These are phyloP conservation scores for Toxonevra muliebris DNA, from an alignment of 2,888 invertebrate species.

Conservation along the genomic window DNA sequence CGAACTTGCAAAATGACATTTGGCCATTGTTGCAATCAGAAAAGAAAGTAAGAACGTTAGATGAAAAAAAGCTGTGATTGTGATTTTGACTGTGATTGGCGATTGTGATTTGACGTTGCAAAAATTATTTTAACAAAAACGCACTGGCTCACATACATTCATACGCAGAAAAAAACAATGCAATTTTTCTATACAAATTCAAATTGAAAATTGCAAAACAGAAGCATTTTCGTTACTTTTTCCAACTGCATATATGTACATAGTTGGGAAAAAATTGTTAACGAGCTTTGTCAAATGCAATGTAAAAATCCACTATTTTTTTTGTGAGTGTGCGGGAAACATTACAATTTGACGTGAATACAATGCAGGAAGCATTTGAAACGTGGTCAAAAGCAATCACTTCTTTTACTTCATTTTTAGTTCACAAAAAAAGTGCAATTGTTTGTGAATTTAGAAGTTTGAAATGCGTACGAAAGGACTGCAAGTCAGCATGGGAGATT, in stretches of 20 bases:
- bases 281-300: conserved; percentile 14
- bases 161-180: conserved; percentile 2
- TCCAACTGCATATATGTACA: neutral
- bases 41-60: conserved; percentile 16
- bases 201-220: conserved; percentile 28
- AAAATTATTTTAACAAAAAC: conserved; percentile 22
- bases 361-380: conserved; percentile 19
- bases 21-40: conserved; percentile 16
- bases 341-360: conserved; percentile 24
- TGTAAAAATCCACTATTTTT: conserved; percentile 12
- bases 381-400: conserved; percentile 16
- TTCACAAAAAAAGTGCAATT: no score
- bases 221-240: conserved; percentile 1
- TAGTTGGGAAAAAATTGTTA: conserved; percentile 1
- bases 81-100: conserved; percentile 28
- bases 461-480: no score
- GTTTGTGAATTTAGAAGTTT: no score
- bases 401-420: conserved; percentile 10
- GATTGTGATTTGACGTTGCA: conserved; percentile 26
- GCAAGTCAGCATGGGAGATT: no score
- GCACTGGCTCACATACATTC: conserved; percentile 15
- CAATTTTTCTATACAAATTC: conserved; percentile 34
- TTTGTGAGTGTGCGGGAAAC: conserved; percentile 1
- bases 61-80: conserved; percentile 8
- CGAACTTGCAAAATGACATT: conserved; percentile 20